phyloP scores from a whole-genome alignment of 2,797 vertebrate species.

The Acipenser transmontanus region DNA sequence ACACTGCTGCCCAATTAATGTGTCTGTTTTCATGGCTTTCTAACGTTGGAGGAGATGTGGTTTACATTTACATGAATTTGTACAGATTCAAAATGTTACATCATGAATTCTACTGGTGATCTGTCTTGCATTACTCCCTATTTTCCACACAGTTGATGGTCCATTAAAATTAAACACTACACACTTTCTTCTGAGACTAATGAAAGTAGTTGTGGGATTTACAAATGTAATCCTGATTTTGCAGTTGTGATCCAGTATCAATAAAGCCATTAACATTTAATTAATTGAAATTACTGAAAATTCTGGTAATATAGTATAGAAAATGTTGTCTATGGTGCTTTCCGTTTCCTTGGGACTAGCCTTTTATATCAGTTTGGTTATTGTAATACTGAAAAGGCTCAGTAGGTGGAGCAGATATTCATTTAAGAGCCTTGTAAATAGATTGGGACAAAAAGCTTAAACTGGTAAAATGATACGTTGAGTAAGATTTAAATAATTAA shows the following conservation, averaged over 20 bases:
- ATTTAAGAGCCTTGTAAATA: background rate
- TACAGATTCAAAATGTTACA: constrained; percentile 7
- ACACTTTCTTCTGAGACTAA: constrained; percentile 14
- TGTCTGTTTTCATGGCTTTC: constrained; percentile 11
- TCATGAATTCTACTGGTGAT: background rate
- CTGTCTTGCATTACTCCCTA: constrained; percentile 5
- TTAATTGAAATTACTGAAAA: too few relatives aligned
- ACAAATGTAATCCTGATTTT: constrained; percentile 6
- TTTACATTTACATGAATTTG: constrained; percentile 20
- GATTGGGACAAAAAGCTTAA: too few relatives aligned
- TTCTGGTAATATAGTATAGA: too few relatives aligned
- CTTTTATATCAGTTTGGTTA: background rate
- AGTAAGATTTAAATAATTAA: too few relatives aligned
- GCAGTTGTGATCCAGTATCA: constrained; percentile 1
- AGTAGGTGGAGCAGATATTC: constrained; percentile 16
- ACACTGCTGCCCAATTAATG: constrained; percentile 36
- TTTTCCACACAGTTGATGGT: constrained; percentile 23
- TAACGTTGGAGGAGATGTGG: constrained; percentile 7
- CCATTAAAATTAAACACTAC: constrained; percentile 21
- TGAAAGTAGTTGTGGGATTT: constrained; percentile 8
- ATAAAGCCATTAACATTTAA: background rate
- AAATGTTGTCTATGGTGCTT: background rate
- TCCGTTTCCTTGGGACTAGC: background rate
- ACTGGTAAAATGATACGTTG: too few relatives aligned
- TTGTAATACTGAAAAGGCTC: constrained; percentile 9